Conservation (phyloP, 2,888 invertebrate species). For the Byasa hedistus region DNA sequence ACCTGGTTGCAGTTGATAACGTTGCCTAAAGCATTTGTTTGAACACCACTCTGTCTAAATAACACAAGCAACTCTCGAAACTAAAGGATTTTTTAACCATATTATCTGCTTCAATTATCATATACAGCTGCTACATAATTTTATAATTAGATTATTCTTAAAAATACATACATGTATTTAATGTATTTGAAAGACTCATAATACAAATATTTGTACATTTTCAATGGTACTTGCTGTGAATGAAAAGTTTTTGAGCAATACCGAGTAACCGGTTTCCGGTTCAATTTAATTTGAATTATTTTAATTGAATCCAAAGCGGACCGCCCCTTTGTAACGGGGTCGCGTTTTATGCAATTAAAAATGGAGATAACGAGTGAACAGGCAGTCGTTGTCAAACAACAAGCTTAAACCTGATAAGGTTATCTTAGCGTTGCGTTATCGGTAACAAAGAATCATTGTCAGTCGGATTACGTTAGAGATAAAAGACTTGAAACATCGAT, state of each 20-base stretch:
- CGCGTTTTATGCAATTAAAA: constrained; percentile 14
- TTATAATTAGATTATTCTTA: background rate
- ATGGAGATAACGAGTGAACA: constrained; percentile 1
- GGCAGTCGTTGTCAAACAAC: constrained; percentile 16
- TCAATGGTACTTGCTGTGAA: too few species aligned
- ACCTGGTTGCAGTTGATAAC: constrained; percentile 72
- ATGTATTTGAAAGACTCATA: too few species aligned
- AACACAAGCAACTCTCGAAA: constrained; percentile 14
- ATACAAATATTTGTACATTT: too few species aligned
- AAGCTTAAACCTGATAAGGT: constrained; percentile 21
- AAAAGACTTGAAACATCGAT: constrained; percentile 8
- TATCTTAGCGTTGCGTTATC: constrained; percentile 20
- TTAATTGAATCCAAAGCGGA: constrained; percentile 13
- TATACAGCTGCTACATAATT: background rate
- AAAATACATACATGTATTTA: too few species aligned
- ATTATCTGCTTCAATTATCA: background rate
- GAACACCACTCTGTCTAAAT: constrained; percentile 39
- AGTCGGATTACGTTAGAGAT: constrained; percentile 2
- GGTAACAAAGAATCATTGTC: constrained; percentile 15
- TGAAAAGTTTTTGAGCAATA: too few species aligned
- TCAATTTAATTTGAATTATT: background rate
- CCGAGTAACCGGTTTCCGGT: background rate
- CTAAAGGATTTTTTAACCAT: background rate
- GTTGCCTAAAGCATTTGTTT: constrained; percentile 44
- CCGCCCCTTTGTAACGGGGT: constrained; percentile 9